Percentiles rank a stretch among this genome's conserved stretches.
Evolutionary conservation across 1,140 invertebrate species (phyloP).

Genomic region (Papilio machaon): DNA sequence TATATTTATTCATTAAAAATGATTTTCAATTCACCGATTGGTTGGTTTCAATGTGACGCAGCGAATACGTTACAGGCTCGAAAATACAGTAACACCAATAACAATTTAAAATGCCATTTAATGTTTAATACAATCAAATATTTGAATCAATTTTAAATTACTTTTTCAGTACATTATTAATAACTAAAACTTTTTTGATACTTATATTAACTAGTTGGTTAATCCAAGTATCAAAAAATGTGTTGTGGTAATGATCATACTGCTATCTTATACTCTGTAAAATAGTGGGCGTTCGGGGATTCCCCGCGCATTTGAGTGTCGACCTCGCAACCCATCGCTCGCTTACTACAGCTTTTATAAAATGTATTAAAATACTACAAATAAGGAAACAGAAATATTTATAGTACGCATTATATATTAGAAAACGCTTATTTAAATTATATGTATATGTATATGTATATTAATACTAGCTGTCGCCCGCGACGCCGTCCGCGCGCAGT

Average conservation of each 20-base stretch:
- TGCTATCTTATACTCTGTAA: not conserved
- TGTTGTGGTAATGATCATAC: not conserved
- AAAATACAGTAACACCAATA: not conserved
- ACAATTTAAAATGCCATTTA: not conserved
- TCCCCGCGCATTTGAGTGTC: not conserved
- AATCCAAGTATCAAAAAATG: too few relatives aligned
- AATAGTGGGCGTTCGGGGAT: conserved; percentile 11
- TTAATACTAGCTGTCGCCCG: too few relatives aligned
- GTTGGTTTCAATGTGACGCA: not conserved
- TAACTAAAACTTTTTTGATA: not conserved
- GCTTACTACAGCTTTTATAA: not conserved
- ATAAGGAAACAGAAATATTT: not conserved
- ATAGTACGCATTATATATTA: not conserved
- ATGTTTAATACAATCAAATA: not conserved
- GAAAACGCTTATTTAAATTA: too few relatives aligned
- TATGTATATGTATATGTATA: too few relatives aligned
- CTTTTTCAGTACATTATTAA: not conserved
- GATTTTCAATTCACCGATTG: not conserved
- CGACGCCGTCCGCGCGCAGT: too few relatives aligned
- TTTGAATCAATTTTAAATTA: not conserved
- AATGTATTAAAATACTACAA: not conserved
- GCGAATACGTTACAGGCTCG: not conserved
- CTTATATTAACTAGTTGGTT: not conserved
- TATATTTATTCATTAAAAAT: not conserved
- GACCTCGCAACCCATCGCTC: not conserved